phyloP scores from a whole-genome alignment of 2,797 vertebrate genomes.

The Rhodeus uyekii region DNA sequence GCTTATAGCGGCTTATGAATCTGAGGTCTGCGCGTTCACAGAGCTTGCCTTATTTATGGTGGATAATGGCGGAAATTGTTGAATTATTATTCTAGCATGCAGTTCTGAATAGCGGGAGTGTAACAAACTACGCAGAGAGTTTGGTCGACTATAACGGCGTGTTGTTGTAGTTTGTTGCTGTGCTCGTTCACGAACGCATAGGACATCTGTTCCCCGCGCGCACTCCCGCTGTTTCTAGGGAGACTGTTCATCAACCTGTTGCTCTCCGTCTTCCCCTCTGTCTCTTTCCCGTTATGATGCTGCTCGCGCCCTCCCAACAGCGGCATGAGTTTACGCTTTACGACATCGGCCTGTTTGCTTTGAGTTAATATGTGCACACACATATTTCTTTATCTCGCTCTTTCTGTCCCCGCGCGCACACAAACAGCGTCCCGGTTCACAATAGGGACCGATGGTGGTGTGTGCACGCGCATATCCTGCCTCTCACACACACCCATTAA shows the following conservation, averaged over 20 bases:
- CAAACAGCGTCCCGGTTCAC: slow-evolving; percentile 3
- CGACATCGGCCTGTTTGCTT: slow-evolving; percentile 55
- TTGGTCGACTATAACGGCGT: background rate
- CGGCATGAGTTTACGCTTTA: slow-evolving; percentile 49
- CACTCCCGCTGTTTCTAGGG: slow-evolving; percentile 60
- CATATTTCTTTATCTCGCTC: slow-evolving; percentile 44
- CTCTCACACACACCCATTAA: slow-evolving; percentile 4
- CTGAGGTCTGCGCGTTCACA: too few relatives aligned
- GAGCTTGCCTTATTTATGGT: too few relatives aligned
- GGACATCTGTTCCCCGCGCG: slow-evolving; percentile 60
- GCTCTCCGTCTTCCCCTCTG: slow-evolving; percentile 20
- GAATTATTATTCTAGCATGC: background rate
- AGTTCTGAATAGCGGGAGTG: background rate
- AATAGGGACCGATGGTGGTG: slow-evolving; percentile 2
- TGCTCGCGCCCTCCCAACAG: slow-evolving; percentile 53
- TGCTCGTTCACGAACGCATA: slow-evolving; percentile 16
- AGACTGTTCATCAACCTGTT: slow-evolving; percentile 55
- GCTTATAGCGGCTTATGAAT: too few relatives aligned
- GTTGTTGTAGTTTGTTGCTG: background rate
- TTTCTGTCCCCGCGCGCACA: slow-evolving; percentile 9
- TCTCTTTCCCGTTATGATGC: slow-evolving; percentile 31
- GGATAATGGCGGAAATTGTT: background rate
- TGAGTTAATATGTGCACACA: slow-evolving; percentile 57
- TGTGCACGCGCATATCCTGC: background rate
- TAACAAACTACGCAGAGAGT: background rate